A percentile compares a stretch with the other conserved stretches of the same genome.
Conservation (phyloP, 2,888 invertebrate species). For the Prosopocoilus inquinatus region DNA sequence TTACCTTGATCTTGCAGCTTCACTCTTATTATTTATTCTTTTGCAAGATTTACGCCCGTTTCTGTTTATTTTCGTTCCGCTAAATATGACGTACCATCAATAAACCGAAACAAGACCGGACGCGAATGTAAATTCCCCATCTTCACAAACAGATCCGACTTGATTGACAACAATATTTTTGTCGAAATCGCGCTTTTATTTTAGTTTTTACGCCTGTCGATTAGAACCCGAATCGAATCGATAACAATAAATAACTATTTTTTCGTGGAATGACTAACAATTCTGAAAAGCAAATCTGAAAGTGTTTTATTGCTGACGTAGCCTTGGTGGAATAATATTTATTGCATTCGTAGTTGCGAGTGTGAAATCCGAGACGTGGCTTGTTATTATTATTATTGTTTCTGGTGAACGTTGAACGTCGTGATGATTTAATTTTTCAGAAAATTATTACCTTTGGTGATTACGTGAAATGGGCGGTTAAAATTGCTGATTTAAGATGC, state of each 20-base stretch:
- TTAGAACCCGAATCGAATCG: background rate
- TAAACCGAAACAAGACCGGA: too few relatives aligned
- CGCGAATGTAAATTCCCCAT: too few relatives aligned
- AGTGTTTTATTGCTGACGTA: background rate
- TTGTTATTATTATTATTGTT: background rate
- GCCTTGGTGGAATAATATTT: background rate
- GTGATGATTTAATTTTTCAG: constrained; percentile 3
- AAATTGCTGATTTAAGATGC: constrained; percentile 7
- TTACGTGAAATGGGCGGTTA: constrained; percentile 11
- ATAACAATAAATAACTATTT: constrained; percentile 1
- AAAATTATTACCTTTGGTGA: background rate
- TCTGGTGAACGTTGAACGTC: background rate
- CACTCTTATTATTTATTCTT: background rate
- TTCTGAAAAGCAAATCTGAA: background rate
- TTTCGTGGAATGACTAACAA: background rate
- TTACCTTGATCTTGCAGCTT: constrained; percentile 6
- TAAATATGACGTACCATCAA: too few relatives aligned
- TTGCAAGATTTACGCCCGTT: too few relatives aligned
- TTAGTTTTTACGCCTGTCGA: too few relatives aligned
- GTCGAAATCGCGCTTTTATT: too few relatives aligned
- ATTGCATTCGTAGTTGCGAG: background rate
- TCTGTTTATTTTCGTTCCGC: too few relatives aligned
- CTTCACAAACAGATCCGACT: too few relatives aligned
- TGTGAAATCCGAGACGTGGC: background rate
- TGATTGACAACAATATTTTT: too few relatives aligned